Evolutionary conservation across 2,797 vertebrate genomes (phyloP).

Genomic region (Garrulus glandarius): DNA sequence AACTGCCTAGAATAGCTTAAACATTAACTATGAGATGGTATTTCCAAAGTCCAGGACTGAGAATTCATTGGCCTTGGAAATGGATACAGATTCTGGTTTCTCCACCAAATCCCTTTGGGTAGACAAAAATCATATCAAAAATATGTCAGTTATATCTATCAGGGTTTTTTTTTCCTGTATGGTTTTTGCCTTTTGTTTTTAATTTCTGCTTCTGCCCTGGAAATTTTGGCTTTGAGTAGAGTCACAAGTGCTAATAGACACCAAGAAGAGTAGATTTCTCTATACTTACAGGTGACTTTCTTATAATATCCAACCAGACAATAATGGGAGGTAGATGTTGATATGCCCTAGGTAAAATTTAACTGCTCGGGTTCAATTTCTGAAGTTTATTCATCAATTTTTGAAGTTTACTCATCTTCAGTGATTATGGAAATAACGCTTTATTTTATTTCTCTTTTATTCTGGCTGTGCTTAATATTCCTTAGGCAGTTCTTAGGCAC

Average conservation of each 20-base stretch:
- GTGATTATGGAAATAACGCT: not conserved
- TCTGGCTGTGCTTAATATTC: not conserved
- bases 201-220: not conserved
- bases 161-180: accelerated
- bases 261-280: not conserved
- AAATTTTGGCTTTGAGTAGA: not conserved
- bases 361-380: not conserved
- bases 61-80: not conserved
- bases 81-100: not conserved
- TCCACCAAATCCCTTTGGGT: not conserved
- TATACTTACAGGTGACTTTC: not conserved
- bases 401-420: not conserved
- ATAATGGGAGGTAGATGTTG: not conserved
- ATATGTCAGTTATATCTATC: not conserved
- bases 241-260: not conserved
- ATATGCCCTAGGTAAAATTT: not conserved
- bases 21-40: not conserved
- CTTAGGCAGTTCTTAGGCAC: not conserved
- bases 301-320: not conserved
- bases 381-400: not conserved
- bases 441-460: not conserved
- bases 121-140: not conserved
- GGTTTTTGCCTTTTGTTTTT: not conserved
- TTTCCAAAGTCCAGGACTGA: not conserved
- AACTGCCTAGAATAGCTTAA: not conserved